Evolutionary conservation across 2,888 invertebrate species (phyloP).

Genomic region (Liodrosophila aerea): DNA sequence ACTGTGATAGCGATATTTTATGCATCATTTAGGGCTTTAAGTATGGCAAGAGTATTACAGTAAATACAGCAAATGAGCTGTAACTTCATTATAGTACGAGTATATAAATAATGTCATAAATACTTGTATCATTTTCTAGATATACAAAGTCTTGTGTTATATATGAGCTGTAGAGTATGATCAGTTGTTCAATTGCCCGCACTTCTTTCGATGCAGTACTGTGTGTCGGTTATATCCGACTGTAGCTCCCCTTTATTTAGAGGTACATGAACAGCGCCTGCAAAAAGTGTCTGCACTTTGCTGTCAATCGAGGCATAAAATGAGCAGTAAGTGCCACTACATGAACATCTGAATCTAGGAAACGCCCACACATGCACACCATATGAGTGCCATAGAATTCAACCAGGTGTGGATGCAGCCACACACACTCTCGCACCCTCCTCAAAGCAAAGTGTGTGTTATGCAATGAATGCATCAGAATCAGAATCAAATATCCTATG

Average conservation of each 20-base stretch:
- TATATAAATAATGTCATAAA: no score
- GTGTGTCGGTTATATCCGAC: background rate
- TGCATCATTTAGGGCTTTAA: conserved; percentile 51
- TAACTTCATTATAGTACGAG: background rate
- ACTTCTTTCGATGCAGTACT: no score
- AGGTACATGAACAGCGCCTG: conserved; percentile 24
- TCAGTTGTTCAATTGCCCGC: no score
- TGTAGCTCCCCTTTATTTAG: background rate
- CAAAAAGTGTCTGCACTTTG: conserved; percentile 69
- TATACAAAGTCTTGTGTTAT: no score
- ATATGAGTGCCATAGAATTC: conserved; percentile 13
- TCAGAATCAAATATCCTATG: conserved; percentile 62
- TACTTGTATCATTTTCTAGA: no score
- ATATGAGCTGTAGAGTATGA: no score
- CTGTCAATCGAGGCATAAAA: conserved; percentile 75
- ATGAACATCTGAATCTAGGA: conserved; percentile 46
- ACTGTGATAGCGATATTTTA: conserved; percentile 8
- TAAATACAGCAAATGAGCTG: conserved; percentile 47
- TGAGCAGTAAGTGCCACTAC: conserved; percentile 79
- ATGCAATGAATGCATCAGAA: conserved; percentile 43
- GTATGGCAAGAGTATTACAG: conserved; percentile 23
- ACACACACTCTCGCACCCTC: conserved; percentile 2
- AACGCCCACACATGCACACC: conserved; percentile 23
- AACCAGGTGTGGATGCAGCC: conserved; percentile 19
- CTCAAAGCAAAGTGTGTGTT: conserved; percentile 7